Conservation (phyloP, 2,797 vertebrate species). For the Microctenopoma stevenorrisi region DNA sequence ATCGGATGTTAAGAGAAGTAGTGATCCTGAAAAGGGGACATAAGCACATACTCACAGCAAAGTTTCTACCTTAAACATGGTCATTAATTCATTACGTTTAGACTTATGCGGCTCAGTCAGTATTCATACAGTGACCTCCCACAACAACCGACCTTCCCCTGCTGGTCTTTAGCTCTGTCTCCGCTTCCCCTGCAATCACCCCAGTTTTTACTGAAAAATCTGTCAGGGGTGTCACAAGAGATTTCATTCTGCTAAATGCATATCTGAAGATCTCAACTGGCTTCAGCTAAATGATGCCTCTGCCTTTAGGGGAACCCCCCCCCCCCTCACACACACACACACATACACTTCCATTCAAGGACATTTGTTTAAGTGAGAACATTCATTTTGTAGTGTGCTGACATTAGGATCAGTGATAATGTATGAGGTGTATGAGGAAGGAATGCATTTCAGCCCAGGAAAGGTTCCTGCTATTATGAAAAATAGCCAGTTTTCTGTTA, state of each 20-base stretch:
- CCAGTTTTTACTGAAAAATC: constrained; percentile 70
- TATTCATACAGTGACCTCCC: constrained; percentile 76
- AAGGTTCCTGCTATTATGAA: neutral
- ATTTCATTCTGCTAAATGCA: constrained; percentile 66
- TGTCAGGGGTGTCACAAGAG: constrained; percentile 66
- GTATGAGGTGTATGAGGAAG: constrained; percentile 19
- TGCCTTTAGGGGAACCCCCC: constrained; percentile 54
- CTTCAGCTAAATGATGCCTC: constrained; percentile 56
- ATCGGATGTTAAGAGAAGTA: too few relatives aligned
- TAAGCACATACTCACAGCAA: too few relatives aligned
- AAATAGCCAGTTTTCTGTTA: neutral
- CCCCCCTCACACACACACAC: constrained; percentile 12
- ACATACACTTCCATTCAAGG: constrained; percentile 59
- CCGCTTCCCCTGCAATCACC: constrained; percentile 47
- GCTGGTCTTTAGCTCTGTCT: constrained; percentile 62
- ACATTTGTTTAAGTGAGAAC: constrained; percentile 53
- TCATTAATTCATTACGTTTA: constrained; percentile 51
- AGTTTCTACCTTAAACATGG: neutral
- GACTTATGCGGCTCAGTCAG: constrained; percentile 58
- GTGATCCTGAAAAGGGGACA: too few relatives aligned
- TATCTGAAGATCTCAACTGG: constrained; percentile 60
- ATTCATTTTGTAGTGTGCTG: constrained; percentile 22
- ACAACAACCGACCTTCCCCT: constrained; percentile 64
- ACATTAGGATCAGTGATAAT: constrained; percentile 18
- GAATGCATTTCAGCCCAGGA: neutral